Evolutionary conservation across 2,888 invertebrate species (phyloP), one percentile per base, ranked within the genome.

Genomic region (Conistra vaccinii): DNA sequence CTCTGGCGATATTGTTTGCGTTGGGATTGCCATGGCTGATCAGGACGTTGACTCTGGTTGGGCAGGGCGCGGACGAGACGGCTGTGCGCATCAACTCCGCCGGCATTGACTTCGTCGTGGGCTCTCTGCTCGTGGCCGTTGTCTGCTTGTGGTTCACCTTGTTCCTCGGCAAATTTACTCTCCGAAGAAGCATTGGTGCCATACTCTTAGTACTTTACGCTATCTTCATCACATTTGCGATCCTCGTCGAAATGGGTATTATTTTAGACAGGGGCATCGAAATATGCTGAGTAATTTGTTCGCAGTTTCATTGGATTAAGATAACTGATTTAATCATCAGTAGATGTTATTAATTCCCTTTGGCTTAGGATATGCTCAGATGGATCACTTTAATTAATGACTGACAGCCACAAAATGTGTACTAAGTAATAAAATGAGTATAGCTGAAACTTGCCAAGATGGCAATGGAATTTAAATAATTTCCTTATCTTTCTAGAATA

Each of bases 21-120:
- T 94, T 99, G 61, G 98, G 98, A 2, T 91, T 98, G 39, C 99
- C 99, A 0, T 99, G 99, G 99, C 97, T 98, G 73, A 97, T 98
- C 85, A 98, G 97, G 91, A 97, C 98, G 6, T 91, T 98, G 83
- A 94, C 97, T 65, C 91, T 96, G 63, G 92, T 97, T 6, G 94
- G 90, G 0, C 94, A 96, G 76, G 97, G 96, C 7, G 95, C 93
- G 1, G 95, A 96, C 42, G 78, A 90, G 6, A 92, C 96, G 0
- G 96, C 94, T 17, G 97, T 99, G 0, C 90, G 95, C 68, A 98
- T 99, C 78, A 97, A 97, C 88, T 98, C 99, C 0, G 97, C 97
- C 2, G 98, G 98, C 1, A 97, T 99, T 57, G 98, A 98, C 87
- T 99, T 98, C 92, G 98, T 98, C 9, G 98, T 98, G 17, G 96